Conservation (phyloP, 2,113 vertebrate species). For the Podarcis raffonei region DNA sequence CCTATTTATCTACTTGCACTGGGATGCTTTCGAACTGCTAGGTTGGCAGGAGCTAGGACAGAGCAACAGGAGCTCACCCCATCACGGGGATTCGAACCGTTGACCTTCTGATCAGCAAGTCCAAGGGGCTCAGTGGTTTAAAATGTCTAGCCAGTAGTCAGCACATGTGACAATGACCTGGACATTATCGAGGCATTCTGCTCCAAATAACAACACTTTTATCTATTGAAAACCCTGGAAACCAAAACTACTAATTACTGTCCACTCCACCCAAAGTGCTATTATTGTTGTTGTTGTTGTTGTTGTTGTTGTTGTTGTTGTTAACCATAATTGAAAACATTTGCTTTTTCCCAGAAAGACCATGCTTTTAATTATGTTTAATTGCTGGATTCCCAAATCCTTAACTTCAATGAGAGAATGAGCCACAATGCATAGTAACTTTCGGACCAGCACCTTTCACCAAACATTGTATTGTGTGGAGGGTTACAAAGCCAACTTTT, state of each 20-base stretch:
- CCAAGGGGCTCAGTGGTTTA: too few species aligned
- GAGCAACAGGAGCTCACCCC: constrained; percentile 1
- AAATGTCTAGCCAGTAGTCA: not conserved
- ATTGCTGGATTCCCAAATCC: constrained; percentile 6
- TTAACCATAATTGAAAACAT: not conserved
- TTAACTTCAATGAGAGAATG: constrained; percentile 1
- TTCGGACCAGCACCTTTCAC: not conserved
- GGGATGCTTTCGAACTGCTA: too few species aligned
- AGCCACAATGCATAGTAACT: constrained; percentile 14
- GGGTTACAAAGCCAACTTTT: not conserved
- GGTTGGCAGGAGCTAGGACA: too few species aligned
- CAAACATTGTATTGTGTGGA: not conserved
- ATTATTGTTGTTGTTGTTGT: too few species aligned
- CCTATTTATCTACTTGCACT: too few species aligned
- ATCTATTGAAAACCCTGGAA: constrained; percentile 12
- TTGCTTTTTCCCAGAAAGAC: not conserved
- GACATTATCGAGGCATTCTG: not conserved
- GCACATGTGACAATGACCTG: not conserved
- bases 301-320: too few species aligned
- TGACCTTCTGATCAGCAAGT: too few species aligned
- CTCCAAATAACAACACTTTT: not conserved
- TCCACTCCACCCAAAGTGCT: not conserved
- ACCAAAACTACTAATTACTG: not conserved
- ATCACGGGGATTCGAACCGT: too few species aligned
- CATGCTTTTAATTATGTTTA: constrained; percentile 10